A percentile compares a stretch with the other conserved stretches of the same genome.
Conservation (phyloP, 2,113 vertebrate genomes). For the Peromyscus californicus region DNA sequence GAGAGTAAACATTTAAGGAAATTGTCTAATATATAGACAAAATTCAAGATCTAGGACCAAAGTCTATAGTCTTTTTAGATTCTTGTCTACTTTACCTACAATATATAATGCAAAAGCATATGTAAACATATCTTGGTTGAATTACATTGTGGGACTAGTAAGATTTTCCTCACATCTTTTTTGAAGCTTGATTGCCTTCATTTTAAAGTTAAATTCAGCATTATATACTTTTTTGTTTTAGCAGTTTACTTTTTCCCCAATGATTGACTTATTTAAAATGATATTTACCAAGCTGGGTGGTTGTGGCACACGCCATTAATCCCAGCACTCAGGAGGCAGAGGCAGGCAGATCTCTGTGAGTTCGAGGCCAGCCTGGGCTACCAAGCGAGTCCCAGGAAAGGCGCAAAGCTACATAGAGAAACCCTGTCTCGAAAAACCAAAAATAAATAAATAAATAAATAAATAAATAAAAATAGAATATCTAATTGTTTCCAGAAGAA, state of each 20-base stretch:
- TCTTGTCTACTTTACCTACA: neutral
- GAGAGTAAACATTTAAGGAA: neutral
- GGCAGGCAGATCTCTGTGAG: too few species aligned
- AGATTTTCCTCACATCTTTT: slow-evolving; percentile 35
- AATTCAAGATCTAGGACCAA: neutral
- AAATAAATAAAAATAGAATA: too few species aligned
- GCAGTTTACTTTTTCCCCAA: neutral
- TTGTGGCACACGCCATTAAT: too few species aligned
- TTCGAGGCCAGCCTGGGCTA: too few species aligned
- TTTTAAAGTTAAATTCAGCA: neutral
- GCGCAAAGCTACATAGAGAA: too few species aligned
- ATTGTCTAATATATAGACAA: slow-evolving; percentile 1
- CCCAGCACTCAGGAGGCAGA: too few species aligned
- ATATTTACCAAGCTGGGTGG: too few species aligned
- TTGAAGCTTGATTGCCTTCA: neutral
- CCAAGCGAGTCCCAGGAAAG: too few species aligned
- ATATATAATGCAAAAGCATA: slow-evolving; percentile 15
- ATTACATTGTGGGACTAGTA: neutral
- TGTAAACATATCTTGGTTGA: slow-evolving; percentile 24
- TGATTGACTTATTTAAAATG: neutral
- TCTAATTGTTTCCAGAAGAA: neutral
- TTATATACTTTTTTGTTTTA: neutral
- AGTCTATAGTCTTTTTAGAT: slow-evolving; percentile 43
- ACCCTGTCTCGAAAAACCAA: too few species aligned
- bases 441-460: too few species aligned